phyloP scores from a whole-genome alignment of 1,140 invertebrate genomes.

The Megathymus violae region DNA sequence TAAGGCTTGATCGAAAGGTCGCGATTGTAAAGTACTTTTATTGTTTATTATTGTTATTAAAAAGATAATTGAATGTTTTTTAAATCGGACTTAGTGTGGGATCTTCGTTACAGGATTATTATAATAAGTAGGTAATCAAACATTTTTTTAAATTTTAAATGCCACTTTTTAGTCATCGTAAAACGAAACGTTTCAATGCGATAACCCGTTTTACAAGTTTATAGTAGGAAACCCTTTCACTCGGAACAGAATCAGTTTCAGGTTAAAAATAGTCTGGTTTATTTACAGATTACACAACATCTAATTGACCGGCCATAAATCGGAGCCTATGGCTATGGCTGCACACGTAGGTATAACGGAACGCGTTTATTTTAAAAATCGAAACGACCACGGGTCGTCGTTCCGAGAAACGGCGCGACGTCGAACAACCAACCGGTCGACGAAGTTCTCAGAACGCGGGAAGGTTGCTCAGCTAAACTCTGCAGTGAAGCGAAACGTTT shows the following conservation, averaged over 20 bases:
- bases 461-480: conserved; percentile 71
- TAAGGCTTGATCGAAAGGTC: no score
- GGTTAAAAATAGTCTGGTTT: conserved; percentile 65
- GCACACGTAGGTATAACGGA: conserved; percentile 57
- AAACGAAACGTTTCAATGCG: conserved; percentile 47
- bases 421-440: conserved; percentile 61
- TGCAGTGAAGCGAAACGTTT: conserved; percentile 62
- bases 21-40: no score
- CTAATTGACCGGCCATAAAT: conserved; percentile 65
- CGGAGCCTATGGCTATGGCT: conserved; percentile 42
- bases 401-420: conserved; percentile 63
- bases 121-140: no score
- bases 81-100: no score
- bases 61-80: no score
- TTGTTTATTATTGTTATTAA: neutral
- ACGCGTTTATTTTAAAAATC: conserved; percentile 73
- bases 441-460: conserved; percentile 67
- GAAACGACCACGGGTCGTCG: conserved; percentile 57
- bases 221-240: conserved; percentile 70
- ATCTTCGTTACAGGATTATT: no score
- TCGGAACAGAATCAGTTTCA: conserved; percentile 51
- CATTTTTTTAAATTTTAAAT: neutral
- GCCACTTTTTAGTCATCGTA: conserved; percentile 18
- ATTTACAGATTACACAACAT: conserved; percentile 64
- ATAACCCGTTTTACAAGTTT: conserved; percentile 58